phyloP scores from a whole-genome alignment of 2,797 vertebrate genomes.

The Mionectes olivaceus region DNA sequence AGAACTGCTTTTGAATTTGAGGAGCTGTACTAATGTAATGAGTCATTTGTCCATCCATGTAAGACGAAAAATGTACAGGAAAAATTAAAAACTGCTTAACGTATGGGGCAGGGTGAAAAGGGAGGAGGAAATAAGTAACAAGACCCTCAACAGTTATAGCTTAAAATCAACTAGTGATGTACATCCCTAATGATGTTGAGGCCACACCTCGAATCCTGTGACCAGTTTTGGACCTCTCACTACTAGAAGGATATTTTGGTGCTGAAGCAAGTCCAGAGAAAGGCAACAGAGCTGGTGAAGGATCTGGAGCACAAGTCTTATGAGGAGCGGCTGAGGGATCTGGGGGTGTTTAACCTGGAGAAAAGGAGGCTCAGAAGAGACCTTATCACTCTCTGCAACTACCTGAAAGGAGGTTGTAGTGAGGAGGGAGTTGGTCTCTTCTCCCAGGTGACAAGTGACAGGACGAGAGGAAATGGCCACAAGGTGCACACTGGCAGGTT shows the following conservation, averaged over 20 bases:
- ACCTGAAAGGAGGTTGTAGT: not conserved
- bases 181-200: not conserved
- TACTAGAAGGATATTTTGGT: not conserved
- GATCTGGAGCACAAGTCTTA: not conserved
- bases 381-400: not conserved
- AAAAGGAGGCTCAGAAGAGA: not conserved
- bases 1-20: not conserved
- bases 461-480: not conserved
- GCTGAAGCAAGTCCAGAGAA: not conserved
- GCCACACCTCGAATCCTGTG: not conserved
- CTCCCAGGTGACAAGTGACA: rapidly evolving
- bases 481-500: not conserved
- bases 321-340: rapidly evolving
- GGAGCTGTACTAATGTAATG: not conserved
- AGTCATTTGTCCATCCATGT: not conserved
- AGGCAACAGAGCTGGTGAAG: not conserved
- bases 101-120: not conserved
- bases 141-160: not conserved
- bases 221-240: not conserved
- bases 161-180: not conserved
- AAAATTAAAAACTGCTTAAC: not conserved
- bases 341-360: not conserved
- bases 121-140: not conserved
- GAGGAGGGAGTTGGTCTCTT: too few relatives aligned
- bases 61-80: not conserved